phyloP scores from a whole-genome alignment of 2,797 vertebrate species.

The Leptatherina wallacei region DNA sequence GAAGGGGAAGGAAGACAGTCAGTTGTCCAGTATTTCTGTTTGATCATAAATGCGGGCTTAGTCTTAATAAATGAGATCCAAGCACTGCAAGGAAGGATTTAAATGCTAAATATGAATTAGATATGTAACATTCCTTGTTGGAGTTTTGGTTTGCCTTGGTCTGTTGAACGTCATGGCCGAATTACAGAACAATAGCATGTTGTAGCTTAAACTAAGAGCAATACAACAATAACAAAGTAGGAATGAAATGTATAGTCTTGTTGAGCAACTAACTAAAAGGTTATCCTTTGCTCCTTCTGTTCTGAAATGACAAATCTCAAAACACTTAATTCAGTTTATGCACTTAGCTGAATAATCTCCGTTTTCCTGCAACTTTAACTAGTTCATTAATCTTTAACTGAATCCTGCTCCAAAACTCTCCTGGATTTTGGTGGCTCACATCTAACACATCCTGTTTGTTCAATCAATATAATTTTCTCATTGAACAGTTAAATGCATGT shows the following conservation, averaged over 20 bases:
- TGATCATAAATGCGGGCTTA: conserved; percentile 66
- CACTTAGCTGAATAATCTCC: not conserved
- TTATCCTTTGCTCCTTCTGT: conserved; percentile 16
- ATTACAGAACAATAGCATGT: not conserved
- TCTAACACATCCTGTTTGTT: conserved; percentile 29
- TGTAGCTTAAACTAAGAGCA: not conserved
- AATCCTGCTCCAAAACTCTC: not conserved
- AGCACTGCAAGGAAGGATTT: conserved; percentile 47
- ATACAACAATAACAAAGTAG: not conserved
- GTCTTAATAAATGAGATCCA: conserved; percentile 36
- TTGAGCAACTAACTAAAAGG: conserved; percentile 24
- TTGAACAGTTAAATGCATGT: conserved; percentile 8
- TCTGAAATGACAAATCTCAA: conserved; percentile 13
- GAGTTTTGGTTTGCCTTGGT: conserved; percentile 20
- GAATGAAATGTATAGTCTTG: conserved; percentile 1
- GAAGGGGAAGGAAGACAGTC: conserved; percentile 51
- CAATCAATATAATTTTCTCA: conserved; percentile 20
- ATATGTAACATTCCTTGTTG: conserved; percentile 31
- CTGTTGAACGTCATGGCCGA: conserved; percentile 9
- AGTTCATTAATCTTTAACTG: not conserved
- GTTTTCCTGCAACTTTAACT: not conserved
- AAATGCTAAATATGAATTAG: conserved; percentile 59
- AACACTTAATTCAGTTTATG: conserved; percentile 6
- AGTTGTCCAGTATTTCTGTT: conserved; percentile 59
- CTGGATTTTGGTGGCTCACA: not conserved